Evolutionary conservation across 2,888 invertebrate genomes (phyloP).

Genomic region (Mesoligia furuncula): DNA sequence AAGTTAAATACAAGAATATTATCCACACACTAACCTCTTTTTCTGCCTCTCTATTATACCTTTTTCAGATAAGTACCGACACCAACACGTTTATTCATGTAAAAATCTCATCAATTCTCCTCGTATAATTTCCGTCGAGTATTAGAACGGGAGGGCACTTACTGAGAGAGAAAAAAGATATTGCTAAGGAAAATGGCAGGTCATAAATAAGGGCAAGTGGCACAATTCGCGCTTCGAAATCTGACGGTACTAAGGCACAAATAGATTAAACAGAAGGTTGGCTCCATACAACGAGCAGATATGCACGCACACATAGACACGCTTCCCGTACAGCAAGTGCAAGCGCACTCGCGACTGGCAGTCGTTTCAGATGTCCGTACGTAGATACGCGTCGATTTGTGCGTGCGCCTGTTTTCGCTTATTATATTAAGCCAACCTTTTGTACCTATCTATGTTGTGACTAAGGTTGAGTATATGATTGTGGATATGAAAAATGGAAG

Average conservation of each 20-base stretch:
- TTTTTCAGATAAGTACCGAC: slow-evolving; percentile 35
- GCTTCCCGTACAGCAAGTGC: not conserved
- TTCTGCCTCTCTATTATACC: slow-evolving; percentile 11
- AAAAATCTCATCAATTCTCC: slow-evolving; percentile 74
- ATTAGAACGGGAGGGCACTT: slow-evolving; percentile 68
- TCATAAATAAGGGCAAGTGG: slow-evolving; percentile 83
- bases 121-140: slow-evolving; percentile 73
- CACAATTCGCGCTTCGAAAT: slow-evolving; percentile 73
- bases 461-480: slow-evolving; percentile 66
- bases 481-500: slow-evolving; percentile 65
- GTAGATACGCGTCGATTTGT: too few relatives aligned
- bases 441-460: not conserved
- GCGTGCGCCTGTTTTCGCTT: not conserved
- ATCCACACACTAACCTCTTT: slow-evolving; percentile 12
- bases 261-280: slow-evolving; percentile 17
- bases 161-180: slow-evolving; percentile 76
- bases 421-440: not conserved
- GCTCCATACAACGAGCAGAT: not conserved
- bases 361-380: not conserved
- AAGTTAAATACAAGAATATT: not conserved
- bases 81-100: slow-evolving; percentile 43
- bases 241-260: slow-evolving; percentile 59
- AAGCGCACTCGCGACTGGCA: not conserved
- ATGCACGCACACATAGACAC: not conserved
- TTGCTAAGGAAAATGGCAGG: slow-evolving; percentile 79